Percentiles rank a stretch among this genome's conserved stretches.
phyloP scores from a whole-genome alignment of 2,888 invertebrate species.

The Alitta virens region DNA sequence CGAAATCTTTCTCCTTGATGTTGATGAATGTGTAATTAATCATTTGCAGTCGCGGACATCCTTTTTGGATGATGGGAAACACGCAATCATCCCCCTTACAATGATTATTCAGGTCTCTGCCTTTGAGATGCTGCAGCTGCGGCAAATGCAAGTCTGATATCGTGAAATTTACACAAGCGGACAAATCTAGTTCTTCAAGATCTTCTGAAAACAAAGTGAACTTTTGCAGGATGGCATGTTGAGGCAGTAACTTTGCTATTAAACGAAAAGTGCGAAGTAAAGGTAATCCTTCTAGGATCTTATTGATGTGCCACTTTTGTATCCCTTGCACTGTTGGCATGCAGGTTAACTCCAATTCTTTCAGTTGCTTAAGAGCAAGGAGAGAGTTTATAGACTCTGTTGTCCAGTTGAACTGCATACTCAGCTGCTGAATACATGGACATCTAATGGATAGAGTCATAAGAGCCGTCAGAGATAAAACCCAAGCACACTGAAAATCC shows the following conservation, averaged over 20 bases:
- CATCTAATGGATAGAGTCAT: neutral
- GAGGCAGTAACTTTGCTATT: neutral
- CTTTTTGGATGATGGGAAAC: too few species aligned
- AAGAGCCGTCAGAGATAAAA: neutral
- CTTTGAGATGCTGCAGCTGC: neutral
- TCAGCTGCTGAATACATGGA: neutral
- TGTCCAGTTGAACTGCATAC: neutral
- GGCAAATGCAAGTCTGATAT: neutral
- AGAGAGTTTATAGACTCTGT: neutral
- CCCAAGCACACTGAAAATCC: neutral
- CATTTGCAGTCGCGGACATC: too few species aligned
- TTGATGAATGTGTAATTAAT: too few species aligned
- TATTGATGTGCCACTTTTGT: neutral
- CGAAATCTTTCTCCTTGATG: too few species aligned
- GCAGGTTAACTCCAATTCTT: neutral
- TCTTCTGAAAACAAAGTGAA: neutral
- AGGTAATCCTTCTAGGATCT: neutral
- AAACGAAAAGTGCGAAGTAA: neutral
- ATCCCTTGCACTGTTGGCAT: neutral
- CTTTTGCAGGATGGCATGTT: constrained; percentile 1
- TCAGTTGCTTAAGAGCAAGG: neutral
- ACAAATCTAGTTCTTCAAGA: neutral
- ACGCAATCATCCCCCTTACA: too few species aligned
- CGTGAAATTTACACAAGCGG: neutral
- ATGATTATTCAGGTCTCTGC: neutral